Evolutionary conservation across 1,140 invertebrate genomes (phyloP).

Genomic region (Scaptodrosophila lebanonensis): DNA sequence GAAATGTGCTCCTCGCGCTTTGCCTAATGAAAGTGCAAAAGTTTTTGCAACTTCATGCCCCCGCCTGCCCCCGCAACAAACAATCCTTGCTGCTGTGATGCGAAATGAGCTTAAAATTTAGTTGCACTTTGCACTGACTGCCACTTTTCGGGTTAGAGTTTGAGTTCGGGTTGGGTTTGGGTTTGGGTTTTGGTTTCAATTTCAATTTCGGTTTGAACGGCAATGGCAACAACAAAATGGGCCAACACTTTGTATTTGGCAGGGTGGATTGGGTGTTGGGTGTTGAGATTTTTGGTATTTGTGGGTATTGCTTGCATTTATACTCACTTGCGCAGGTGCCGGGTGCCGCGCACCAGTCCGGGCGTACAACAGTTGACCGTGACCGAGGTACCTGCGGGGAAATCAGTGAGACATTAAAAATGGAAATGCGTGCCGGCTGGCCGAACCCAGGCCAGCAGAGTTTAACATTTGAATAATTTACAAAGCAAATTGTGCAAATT

Average conservation of each 20-base stretch:
- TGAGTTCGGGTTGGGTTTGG: constrained; percentile 6
- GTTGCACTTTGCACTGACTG: constrained; percentile 34
- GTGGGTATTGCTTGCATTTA: neutral
- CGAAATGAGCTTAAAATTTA: constrained; percentile 69
- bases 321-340: constrained; percentile 80
- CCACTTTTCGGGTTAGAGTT: constrained; percentile 6
- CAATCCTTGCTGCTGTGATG: constrained; percentile 30
- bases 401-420: constrained; percentile 36
- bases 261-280: too few species aligned
- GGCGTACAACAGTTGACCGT: constrained; percentile 86
- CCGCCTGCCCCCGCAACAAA: too few species aligned
- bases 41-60: too few species aligned
- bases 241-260: neutral
- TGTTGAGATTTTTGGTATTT: neutral
- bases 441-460: constrained; percentile 7
- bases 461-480: constrained; percentile 43
- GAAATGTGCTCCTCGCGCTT: constrained; percentile 5
- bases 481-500: constrained; percentile 28
- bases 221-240: neutral
- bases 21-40: constrained; percentile 66
- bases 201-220: constrained; percentile 17
- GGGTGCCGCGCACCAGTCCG: constrained; percentile 83
- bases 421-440: neutral
- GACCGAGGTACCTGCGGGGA: constrained; percentile 80
- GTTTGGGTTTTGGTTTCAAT: constrained; percentile 24